Base-by-base conservation (phyloP, 2,888 invertebrate species). In the Apodemia mormo region DNA sequence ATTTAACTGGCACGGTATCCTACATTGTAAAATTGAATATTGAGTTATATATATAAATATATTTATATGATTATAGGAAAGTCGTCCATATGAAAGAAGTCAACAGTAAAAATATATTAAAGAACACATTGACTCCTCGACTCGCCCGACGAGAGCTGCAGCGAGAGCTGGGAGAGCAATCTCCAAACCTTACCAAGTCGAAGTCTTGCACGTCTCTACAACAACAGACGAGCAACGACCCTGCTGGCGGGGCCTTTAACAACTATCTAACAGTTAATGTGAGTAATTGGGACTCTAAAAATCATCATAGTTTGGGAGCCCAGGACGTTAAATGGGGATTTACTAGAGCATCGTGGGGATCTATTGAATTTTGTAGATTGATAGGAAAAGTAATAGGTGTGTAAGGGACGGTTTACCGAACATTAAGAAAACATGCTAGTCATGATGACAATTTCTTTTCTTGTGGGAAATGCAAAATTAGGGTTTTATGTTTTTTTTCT, bases 61-160 rank as follows among this genome's bases (percentile, higher is more conserved):
- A 52, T 40, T 8, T 43, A 33, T 2, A 58, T 56, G 30, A 49
- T 82, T 85, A n/a, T 82, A 96, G 96, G 86, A 95, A 96, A 89
- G 95, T 94, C 75, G 96, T 96, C 0, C 96, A 93, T 72, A 80
- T 96, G 76, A 96, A 96, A 83, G 96, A 96, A 85, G 96, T 96
- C 43, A 97, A 96, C 85, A 97, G 97, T 84, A 97, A 96, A 82
- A 96, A 97, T 80, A 97, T 97, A 69, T 86, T 97, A 43, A 97
- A 96, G 89, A 96, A 97, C 64, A 97, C 97, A 0, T 82, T 97
- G 72, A 97, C 97, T 0, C 97, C 97, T 6, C 95, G 96, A 69
- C 87, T 97, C 73, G 95, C 96, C 10, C 93, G 97, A 56, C 96
- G 95, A 77, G 96, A 96, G 78, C 88, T 96, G 76, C 92, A 93